Percentiles rank a stretch among this genome's conserved stretches.
These are phyloP conservation scores for Cardiocondyla obscurior DNA, from an alignment of 1,140 invertebrate genomes.

Conservation along the genomic window DNA sequence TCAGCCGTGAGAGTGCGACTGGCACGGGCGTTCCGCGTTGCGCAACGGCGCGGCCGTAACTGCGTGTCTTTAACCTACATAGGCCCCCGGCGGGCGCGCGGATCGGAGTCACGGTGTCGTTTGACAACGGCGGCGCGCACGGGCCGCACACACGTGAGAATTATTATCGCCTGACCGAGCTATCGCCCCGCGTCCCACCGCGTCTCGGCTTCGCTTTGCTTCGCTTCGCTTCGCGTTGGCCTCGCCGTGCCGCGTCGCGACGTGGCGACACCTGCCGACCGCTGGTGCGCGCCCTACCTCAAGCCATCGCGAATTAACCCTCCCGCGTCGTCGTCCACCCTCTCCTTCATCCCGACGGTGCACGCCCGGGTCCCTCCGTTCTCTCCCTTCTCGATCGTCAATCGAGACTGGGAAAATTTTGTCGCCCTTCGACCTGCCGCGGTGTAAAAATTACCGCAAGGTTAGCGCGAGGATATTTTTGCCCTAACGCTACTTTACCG, in stretches of 20 bases:
- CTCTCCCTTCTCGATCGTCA: not conserved
- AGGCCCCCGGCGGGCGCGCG: not conserved
- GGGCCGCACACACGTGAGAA: slow-evolving; percentile 64
- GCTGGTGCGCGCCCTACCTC: slow-evolving; percentile 69
- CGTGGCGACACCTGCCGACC: slow-evolving; percentile 76
- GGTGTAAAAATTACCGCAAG: not conserved
- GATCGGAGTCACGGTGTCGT: slow-evolving; percentile 65
- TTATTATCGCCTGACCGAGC: slow-evolving; percentile 69
- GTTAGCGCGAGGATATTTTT: not conserved
- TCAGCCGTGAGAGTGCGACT: slow-evolving; percentile 7
- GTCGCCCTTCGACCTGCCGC: not conserved
- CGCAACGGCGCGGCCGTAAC: slow-evolving; percentile 63
- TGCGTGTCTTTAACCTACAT: slow-evolving; percentile 67
- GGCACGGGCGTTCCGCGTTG: slow-evolving; percentile 37
- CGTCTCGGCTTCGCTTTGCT: too few species aligned
- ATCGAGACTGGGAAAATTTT: not conserved
- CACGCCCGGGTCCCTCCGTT: not conserved
- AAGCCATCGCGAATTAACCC: slow-evolving; percentile 69
- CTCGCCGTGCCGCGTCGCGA: slow-evolving; percentile 51
- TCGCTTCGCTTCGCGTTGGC: not conserved
- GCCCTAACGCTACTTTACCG: not conserved
- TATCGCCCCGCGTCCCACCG: not conserved
- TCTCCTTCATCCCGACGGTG: not conserved
- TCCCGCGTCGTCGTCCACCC: slow-evolving; percentile 56
- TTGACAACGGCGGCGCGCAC: slow-evolving; percentile 57